Base-by-base conservation (phyloP, 1,140 invertebrate genomes). In the Gonioctena quinquepunctata region DNA sequence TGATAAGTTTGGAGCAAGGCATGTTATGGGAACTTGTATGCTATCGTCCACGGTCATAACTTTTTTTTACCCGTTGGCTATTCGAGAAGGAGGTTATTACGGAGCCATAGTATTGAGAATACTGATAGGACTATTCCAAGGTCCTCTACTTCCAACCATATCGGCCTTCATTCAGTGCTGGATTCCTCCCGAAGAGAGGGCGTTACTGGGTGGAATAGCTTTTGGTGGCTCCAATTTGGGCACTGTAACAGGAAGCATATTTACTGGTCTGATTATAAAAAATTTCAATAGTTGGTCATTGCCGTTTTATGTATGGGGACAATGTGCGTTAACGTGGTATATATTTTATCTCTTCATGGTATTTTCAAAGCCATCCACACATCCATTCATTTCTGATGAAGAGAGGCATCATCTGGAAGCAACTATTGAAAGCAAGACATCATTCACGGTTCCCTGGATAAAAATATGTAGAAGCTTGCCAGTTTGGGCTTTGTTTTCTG, bases 271-370 rank as follows among this genome's bases (percentile, higher is more conserved):
- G 4, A 56, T 75, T 11, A 75, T 75, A 18, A 11, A 65, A 2
- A 3, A 2, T 0, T 50, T 27, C 21, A 54, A 68, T 13, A 50
- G 68, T 8, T 75, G 74, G 74, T 21, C 42, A 7, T 21, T 66
- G n/a, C 54, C 74, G 3, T 75, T 75, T 68, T 75, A 75, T 28
- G 50, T 75, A 42, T 75, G 74, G 74, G 66, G 42, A 4, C 3
- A 22, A 16, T 28, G 59, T 11, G 16, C 60, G 6, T 26, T 50
- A 1, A 2, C 60, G 13, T 75, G 61, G 50, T 68, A 61, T 7
- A 8, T 73, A 13, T 33, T 75, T 16, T 65, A 65, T 25, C 18
- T 70, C 2, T 23, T 75, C 5, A 28, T 48, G 2, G 48, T 75
- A 28, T 73, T 59, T 52, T 75, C 74, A 8, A 66, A 27, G 23